These are phyloP conservation scores for Brachyptera putata DNA, from an alignment of 2,888 invertebrate genomes.

Conservation along the genomic window DNA sequence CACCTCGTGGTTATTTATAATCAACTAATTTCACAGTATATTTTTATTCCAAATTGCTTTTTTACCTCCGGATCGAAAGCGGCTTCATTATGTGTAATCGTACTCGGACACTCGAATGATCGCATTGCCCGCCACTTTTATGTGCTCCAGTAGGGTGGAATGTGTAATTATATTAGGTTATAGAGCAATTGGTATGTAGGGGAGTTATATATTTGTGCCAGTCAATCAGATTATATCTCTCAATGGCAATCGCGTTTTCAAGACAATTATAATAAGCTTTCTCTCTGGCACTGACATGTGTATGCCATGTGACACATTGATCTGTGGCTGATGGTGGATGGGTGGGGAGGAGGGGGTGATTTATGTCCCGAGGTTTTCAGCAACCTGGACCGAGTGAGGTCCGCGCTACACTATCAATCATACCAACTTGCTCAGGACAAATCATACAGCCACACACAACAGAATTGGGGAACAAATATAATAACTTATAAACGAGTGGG, in stretches of 20 bases:
- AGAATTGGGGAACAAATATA: constrained; percentile 18
- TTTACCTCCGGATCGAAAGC: too few relatives aligned
- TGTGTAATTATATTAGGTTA: too few relatives aligned
- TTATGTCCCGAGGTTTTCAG: constrained; percentile 23
- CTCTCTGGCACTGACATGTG: constrained; percentile 6
- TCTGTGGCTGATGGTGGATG: constrained; percentile 21
- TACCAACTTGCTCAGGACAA: constrained; percentile 9
- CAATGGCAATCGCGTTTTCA: constrained; percentile 20
- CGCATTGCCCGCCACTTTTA: too few relatives aligned
- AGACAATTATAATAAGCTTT: constrained; percentile 22
- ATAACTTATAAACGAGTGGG: constrained; percentile 9
- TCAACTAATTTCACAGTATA: too few relatives aligned
- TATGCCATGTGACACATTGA: constrained; percentile 26
- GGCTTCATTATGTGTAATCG: too few relatives aligned
- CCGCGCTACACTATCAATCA: constrained; percentile 28
- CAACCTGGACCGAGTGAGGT: constrained; percentile 17
- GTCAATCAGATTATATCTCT: too few relatives aligned
- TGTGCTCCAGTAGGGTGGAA: too few relatives aligned
- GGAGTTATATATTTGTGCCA: too few relatives aligned
- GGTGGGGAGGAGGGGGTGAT: constrained; percentile 23
- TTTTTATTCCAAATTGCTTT: too few relatives aligned
- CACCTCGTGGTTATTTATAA: too few relatives aligned
- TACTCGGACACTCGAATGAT: too few relatives aligned
- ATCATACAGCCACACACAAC: background rate
- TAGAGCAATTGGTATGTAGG: too few relatives aligned